Evolutionary conservation across 2,888 invertebrate genomes (phyloP).

Genomic region (Lasioglossum oenotherae): DNA sequence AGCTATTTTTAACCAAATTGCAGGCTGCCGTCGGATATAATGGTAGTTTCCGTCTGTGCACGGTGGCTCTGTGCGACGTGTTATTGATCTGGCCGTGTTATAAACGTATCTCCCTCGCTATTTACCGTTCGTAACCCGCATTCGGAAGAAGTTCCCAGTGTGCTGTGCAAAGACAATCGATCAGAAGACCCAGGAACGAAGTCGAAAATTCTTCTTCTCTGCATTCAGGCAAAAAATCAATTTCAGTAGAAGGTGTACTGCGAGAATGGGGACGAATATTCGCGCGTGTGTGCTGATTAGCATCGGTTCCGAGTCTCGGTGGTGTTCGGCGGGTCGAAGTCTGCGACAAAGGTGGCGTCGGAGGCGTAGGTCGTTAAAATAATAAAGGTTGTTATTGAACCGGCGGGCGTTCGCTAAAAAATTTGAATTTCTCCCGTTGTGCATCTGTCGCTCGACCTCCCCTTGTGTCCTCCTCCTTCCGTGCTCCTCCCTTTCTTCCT

Average conservation of each 20-base stretch:
- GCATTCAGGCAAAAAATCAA: not conserved
- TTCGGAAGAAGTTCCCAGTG: not conserved
- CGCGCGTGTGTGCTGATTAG: not conserved
- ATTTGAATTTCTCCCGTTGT: slow-evolving; percentile 76
- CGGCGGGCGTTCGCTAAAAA: slow-evolving; percentile 68
- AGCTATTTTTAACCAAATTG: slow-evolving; percentile 67
- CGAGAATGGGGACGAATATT: slow-evolving; percentile 5
- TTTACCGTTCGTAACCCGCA: slow-evolving; percentile 22
- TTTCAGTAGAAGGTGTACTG: not conserved
- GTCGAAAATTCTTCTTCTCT: not conserved
- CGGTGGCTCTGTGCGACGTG: slow-evolving; percentile 34
- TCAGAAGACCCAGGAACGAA: not conserved
- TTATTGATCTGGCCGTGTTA: slow-evolving; percentile 56
- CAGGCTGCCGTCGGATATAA: slow-evolving; percentile 46
- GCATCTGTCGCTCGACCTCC: slow-evolving; percentile 72
- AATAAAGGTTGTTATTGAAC: slow-evolving; percentile 80
- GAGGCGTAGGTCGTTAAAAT: slow-evolving; percentile 77
- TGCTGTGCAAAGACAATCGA: not conserved
- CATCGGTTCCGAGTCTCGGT: slow-evolving; percentile 14
- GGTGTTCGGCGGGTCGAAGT: slow-evolving; percentile 39
- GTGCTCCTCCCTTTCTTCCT: slow-evolving; percentile 9
- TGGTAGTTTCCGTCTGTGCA: slow-evolving; percentile 50
- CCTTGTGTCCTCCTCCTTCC: slow-evolving; percentile 52
- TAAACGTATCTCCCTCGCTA: slow-evolving; percentile 44
- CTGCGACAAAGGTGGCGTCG: slow-evolving; percentile 59